A percentile compares a stretch with the other conserved stretches of the same genome.
Evolutionary conservation across 2,113 vertebrate genomes (phyloP).

Genomic region (Neodontobutis hainanensis): DNA sequence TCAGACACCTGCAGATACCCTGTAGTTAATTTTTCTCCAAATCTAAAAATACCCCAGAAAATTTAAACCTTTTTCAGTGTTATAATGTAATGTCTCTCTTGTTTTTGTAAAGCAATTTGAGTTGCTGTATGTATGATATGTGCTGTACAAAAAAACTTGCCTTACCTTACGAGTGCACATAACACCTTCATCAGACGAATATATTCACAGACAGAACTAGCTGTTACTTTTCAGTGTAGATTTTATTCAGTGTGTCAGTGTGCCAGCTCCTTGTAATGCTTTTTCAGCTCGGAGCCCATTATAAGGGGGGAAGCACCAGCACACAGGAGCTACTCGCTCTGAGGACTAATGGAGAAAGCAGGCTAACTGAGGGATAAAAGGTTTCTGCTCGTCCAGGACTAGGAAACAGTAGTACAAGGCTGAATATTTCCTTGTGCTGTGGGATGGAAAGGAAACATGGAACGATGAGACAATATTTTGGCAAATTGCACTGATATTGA

Average conservation of each 20-base stretch:
- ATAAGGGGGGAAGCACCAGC: background rate
- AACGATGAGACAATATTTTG: conserved; percentile 9
- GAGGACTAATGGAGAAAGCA: conserved; percentile 9
- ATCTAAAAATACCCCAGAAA: too few species aligned
- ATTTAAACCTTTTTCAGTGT: too few species aligned
- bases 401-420: background rate
- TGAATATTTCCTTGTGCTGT: background rate
- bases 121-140: too few species aligned
- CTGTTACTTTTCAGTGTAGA: background rate
- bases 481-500: background rate
- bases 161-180: background rate
- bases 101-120: too few species aligned
- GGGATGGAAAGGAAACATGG: conserved; percentile 20
- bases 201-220: background rate
- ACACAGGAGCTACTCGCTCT: background rate
- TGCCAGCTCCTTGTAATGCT: background rate
- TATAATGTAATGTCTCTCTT: too few species aligned
- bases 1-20: too few species aligned
- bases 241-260: background rate
- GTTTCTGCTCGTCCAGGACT: background rate
- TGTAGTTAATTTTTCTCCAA: too few species aligned
- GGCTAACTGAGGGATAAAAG: background rate
- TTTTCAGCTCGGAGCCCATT: background rate
- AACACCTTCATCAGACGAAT: background rate
- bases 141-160: background rate